Evolutionary conservation across 2,888 invertebrate species (phyloP).

Genomic region (Sphaeridia pumilis): DNA sequence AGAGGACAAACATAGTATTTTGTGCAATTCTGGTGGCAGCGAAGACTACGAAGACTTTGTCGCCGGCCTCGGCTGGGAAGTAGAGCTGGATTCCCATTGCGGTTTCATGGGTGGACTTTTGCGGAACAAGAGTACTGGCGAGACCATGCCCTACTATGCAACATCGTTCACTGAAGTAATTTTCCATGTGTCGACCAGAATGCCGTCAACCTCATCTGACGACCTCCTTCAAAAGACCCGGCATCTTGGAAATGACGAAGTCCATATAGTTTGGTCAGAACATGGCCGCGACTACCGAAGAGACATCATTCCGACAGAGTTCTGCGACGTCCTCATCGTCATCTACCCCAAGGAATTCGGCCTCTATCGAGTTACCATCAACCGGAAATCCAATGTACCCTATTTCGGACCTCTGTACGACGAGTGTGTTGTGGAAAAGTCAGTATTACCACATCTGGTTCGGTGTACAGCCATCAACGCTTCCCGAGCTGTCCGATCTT

Average conservation of each 20-base stretch:
- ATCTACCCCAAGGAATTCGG: slow-evolving; percentile 81
- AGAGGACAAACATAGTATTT: slow-evolving; percentile 88
- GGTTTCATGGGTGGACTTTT: slow-evolving; percentile 91
- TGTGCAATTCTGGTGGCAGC: slow-evolving; percentile 82
- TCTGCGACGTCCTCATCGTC: slow-evolving; percentile 94
- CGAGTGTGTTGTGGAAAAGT: slow-evolving; percentile 67
- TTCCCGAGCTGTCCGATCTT: slow-evolving; percentile 78
- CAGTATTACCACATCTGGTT: slow-evolving; percentile 69
- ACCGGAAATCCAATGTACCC: slow-evolving; percentile 76
- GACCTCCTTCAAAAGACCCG: slow-evolving; percentile 81
- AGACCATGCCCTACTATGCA: slow-evolving; percentile 88
- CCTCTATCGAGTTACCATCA: slow-evolving; percentile 75
- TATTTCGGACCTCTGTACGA: slow-evolving; percentile 93
- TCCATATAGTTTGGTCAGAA: slow-evolving; percentile 99
- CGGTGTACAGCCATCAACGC: slow-evolving; percentile 83
- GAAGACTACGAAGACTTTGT: slow-evolving; percentile 80
- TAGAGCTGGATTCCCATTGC: slow-evolving; percentile 86
- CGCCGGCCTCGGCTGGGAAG: slow-evolving; percentile 62
- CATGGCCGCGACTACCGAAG: slow-evolving; percentile 88
- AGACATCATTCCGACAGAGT: slow-evolving; percentile 96
- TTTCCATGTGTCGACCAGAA: slow-evolving; percentile 94
- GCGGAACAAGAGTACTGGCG: slow-evolving; percentile 77
- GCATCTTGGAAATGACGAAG: slow-evolving; percentile 95
- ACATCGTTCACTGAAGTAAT: slow-evolving; percentile 87
- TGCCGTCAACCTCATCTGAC: slow-evolving; percentile 82